Base-by-base conservation (phyloP, 2,888 invertebrate genomes). In the Nipponacmea schrenckii region DNA sequence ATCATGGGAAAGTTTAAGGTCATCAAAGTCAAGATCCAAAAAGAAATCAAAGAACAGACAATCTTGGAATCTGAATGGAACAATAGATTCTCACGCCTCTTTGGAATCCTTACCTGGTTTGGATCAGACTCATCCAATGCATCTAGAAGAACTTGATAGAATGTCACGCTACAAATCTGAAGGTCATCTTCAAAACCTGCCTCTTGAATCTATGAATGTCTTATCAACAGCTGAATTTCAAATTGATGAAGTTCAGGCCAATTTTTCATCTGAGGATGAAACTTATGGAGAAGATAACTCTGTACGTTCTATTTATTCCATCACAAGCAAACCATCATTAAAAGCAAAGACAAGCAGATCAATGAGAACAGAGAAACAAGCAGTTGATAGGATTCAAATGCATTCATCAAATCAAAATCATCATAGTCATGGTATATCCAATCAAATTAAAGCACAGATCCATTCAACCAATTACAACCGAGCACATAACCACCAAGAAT, bases 251-350 rank as follows among this genome's bases (percentile, higher is more conserved):
- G 62, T 68, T 20, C 65, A 44, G 2, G 62, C 72, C 15, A 68
- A 62, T 62, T 68, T 72, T 24, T 72, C 72, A 3, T 68, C 64
- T 8, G 72, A 72, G 39, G 64, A 27, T 39, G 64, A 64, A 17
- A 17, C n/a, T 44, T n/a, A 26, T 15, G 24, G 4, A 10, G 56
- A 56, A 20, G 10, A 56, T 20, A 20, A 56, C 24, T 56, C 56
- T 0, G 24, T 24, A 24, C 20, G 14, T 56, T 56, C 56, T 8
- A 24, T 56, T 56, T 5, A 56, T 56, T 56, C 56, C 20, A 24
- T 56, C 24, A 24, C 24, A 24, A 56, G 56, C 20, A 56, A 56
- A 56, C 56, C 56, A 24, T 24, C 56, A 56, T 24, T 56, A 15
- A 20, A 56, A 14, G 56, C 56, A 24, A 56, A 24, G 10, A 56